Evolutionary conservation across 2,888 invertebrate species (phyloP).

Genomic region (Orthosia incerta): DNA sequence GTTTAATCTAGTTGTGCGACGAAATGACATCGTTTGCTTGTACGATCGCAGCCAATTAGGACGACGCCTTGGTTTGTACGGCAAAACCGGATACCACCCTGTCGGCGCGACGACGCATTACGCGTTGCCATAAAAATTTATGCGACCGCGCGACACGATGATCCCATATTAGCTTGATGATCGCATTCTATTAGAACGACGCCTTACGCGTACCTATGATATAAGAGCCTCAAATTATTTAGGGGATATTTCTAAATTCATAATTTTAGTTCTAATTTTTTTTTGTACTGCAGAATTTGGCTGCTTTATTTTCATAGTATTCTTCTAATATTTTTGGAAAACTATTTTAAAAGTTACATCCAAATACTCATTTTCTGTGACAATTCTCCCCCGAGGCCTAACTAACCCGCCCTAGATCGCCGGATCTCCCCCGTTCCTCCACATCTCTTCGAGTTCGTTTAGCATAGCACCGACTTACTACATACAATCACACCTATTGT

Average conservation of each 20-base stretch:
- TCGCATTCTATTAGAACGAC: too few relatives aligned
- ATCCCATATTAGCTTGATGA: too few relatives aligned
- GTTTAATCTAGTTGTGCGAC: too few relatives aligned
- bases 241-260: slow-evolving; percentile 1
- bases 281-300: neutral
- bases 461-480: slow-evolving; percentile 81
- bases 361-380: neutral
- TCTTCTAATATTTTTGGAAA: neutral
- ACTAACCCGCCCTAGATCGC: neutral
- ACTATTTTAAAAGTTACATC: neutral
- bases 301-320: neutral
- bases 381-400: slow-evolving; percentile 9
- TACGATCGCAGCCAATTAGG: too few relatives aligned
- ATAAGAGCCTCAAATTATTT: slow-evolving; percentile 8
- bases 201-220: slow-evolving; percentile 21
- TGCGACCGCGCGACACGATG: too few relatives aligned
- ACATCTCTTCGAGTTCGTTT: slow-evolving; percentile 55
- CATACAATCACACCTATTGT: slow-evolving; percentile 46
- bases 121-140: too few relatives aligned
- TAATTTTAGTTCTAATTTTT: neutral
- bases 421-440: neutral
- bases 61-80: too few relatives aligned
- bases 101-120: too few relatives aligned
- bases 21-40: too few relatives aligned
- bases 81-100: too few relatives aligned